phyloP scores from a whole-genome alignment of 2,797 vertebrate genomes.

The Centroberyx gerrardi region DNA sequence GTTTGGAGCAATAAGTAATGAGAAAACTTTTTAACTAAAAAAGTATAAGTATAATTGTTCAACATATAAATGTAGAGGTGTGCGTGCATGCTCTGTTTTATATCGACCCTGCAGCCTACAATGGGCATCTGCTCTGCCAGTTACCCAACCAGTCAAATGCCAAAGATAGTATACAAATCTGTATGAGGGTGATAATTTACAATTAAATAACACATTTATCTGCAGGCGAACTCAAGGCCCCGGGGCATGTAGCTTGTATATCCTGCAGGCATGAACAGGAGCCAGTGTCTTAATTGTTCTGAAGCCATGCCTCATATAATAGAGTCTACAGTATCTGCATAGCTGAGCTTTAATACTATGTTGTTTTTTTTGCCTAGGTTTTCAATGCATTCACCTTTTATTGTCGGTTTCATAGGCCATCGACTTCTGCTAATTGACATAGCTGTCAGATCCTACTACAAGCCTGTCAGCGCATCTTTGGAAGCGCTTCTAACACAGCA shows the following conservation, averaged over 20 bases:
- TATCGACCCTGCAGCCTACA: not conserved
- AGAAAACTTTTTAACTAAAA: not conserved
- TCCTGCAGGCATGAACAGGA: not conserved
- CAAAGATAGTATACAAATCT: too few relatives aligned
- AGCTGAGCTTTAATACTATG: not conserved
- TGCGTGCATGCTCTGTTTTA: not conserved
- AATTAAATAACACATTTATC: constrained; percentile 25
- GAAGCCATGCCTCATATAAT: too few relatives aligned
- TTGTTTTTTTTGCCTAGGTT: not conserved
- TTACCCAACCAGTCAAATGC: too few relatives aligned
- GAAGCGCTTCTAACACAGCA: not conserved
- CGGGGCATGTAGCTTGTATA: not conserved
- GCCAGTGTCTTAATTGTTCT: not conserved
- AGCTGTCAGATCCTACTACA: constrained; percentile 8
- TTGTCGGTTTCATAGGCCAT: not conserved
- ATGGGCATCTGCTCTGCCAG: not conserved
- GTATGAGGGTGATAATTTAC: not conserved
- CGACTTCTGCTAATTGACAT: constrained; percentile 30
- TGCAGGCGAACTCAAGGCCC: not conserved
- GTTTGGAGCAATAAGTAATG: not conserved
- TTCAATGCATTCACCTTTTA: not conserved
- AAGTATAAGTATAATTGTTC: too few relatives aligned
- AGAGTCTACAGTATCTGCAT: too few relatives aligned
- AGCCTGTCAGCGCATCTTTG: constrained; percentile 15
- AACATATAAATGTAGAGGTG: too few relatives aligned